Evolutionary conservation across 2,113 vertebrate species (phyloP).

Genomic region (Onychostruthus taczanowskii): DNA sequence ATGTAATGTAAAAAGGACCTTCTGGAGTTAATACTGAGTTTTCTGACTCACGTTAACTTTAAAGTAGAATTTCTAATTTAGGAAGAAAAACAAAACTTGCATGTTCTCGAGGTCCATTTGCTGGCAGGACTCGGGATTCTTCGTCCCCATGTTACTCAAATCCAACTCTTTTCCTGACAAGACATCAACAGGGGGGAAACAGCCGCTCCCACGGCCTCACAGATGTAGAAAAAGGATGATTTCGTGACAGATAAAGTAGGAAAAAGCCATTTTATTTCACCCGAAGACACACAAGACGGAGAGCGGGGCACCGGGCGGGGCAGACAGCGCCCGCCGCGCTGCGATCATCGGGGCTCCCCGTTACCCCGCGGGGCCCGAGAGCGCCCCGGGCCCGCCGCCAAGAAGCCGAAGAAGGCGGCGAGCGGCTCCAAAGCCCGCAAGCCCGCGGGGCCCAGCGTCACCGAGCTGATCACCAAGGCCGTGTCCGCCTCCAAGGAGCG

Average conservation of each 20-base stretch:
- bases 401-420: background rate
- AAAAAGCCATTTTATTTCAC: background rate
- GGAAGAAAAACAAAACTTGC: slow-evolving; percentile 24
- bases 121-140: background rate
- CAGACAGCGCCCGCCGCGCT: slow-evolving; percentile 40
- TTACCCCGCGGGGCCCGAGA: background rate
- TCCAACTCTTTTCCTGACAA: background rate
- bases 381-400: background rate
- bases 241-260: background rate
- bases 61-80: background rate
- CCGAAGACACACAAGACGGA: slow-evolving; percentile 47
- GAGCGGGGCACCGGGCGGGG: background rate
- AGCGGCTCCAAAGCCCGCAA: background rate
- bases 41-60: background rate
- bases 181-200: rapidly evolving
- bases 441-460: slow-evolving; percentile 43
- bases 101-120: rapidly evolving
- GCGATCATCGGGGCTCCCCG: slow-evolving; percentile 39
- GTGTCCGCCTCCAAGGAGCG: slow-evolving; percentile 76
- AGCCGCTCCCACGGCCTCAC: background rate
- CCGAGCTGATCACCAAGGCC: slow-evolving; percentile 78
- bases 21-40: background rate
- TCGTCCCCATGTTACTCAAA: background rate
- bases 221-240: background rate
- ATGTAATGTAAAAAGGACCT: background rate